phyloP scores from a whole-genome alignment of 2,888 invertebrate genomes.

The Pterostichus madidus region DNA sequence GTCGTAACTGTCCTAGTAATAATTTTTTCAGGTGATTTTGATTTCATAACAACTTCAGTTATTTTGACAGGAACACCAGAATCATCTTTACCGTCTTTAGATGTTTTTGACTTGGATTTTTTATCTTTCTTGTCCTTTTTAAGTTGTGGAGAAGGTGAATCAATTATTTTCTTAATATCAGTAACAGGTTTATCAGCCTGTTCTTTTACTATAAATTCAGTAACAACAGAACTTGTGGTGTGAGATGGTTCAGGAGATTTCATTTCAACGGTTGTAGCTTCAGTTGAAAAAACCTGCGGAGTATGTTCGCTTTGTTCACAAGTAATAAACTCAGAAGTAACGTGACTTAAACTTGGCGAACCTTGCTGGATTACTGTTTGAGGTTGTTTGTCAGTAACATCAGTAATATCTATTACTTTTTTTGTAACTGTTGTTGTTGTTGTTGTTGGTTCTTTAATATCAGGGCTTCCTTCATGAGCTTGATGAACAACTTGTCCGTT shows the following conservation, averaged over 20 bases:
- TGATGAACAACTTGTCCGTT: constrained; percentile 77
- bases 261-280: constrained; percentile 69
- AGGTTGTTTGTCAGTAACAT: constrained; percentile 68
- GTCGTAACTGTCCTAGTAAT: neutral
- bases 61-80: constrained; percentile 72
- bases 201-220: constrained; percentile 68
- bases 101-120: constrained; percentile 35
- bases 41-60: neutral
- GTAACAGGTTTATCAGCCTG: constrained; percentile 60
- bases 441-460: constrained; percentile 61
- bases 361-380: constrained; percentile 13
- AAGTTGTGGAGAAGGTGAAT: constrained; percentile 73
- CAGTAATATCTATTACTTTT: constrained; percentile 67
- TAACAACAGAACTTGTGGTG: constrained; percentile 50
- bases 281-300: constrained; percentile 66
- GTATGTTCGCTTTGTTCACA: constrained; percentile 64
- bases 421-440: constrained; percentile 35
- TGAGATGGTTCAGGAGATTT: constrained; percentile 65
- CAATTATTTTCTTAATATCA: constrained; percentile 44
- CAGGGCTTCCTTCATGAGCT: constrained; percentile 59
- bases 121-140: constrained; percentile 71
- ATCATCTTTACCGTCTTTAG: constrained; percentile 72
- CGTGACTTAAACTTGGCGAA: constrained; percentile 55
- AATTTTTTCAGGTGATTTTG: neutral
- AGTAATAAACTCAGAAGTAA: constrained; percentile 43